Base-by-base conservation (phyloP, 2,113 vertebrate species). In the Tetraodon nigroviridis region DNA sequence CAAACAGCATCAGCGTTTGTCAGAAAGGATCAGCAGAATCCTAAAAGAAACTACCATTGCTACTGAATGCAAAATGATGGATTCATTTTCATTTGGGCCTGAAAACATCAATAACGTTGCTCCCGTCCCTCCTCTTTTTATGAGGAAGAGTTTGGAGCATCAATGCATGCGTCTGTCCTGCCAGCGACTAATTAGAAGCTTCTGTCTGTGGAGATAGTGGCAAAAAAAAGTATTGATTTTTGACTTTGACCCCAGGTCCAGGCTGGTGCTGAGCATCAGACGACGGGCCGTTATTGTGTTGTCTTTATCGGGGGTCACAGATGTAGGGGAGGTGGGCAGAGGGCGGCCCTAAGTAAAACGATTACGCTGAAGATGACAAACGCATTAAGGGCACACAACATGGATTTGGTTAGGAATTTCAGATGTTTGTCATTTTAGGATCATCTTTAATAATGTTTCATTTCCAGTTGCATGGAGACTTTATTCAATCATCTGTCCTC, bases 181-280 rank as follows among this genome's bases (percentile, higher is more conserved):
- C 55, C 58, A 14, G 27, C 1, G 7, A 65, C 37, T 68, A 75
- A 75, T 58, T 70, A 75, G 47, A 64, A 37, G 17, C 40, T 4
- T 64, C 27, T 84, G 80, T 10, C 52, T 18, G 27, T 54, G 42
- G 52, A 75, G 80, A 83, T 75, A 80, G 69, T 16, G 29, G 53
- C 50, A 17, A 61, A 55, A 13, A 69, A 47, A 61, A 16, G 42
- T 80, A 83, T 81, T 78, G 85, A 84, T 82, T 78, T 82, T 56
- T 44, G 51, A 20, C 47, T 50, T 14, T 75, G 74, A 80, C 68
- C 65, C 48, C 21, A 0, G 41, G 57, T 55, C 61, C 40, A 74
- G 49, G 72, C 67, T 57, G 37, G 60, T 64, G 42, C 55, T 58
- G 13, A 67, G 49, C 55, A 67, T 61, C 52, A 71, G 56, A 83